Evolutionary conservation across 1,140 invertebrate genomes (phyloP).

Genomic region (Lanistes nyassanus): DNA sequence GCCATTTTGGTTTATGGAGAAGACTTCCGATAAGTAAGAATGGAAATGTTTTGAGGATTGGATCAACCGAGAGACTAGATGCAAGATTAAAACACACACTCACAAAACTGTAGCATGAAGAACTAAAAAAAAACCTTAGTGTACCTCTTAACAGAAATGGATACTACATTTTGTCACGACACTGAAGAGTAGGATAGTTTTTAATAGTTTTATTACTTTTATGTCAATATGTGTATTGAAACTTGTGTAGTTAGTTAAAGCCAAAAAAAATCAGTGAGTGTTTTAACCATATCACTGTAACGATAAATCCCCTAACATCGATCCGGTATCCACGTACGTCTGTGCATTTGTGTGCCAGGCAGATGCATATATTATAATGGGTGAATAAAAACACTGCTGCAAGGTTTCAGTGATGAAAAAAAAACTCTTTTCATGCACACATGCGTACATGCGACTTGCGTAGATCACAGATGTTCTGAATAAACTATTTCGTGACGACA

Average conservation of each 20-base stretch:
- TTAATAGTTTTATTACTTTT: not conserved
- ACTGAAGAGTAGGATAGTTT: not conserved
- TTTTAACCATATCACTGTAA: not conserved
- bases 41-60: not conserved
- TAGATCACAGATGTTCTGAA: no score
- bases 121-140: no score
- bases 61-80: not conserved
- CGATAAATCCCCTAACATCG: not conserved
- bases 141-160: no score
- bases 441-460: no score
- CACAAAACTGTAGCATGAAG: no score
- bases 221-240: not conserved
- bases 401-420: no score
- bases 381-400: no score
- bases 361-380: no score
- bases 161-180: not conserved
- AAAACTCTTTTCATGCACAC: no score
- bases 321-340: not conserved
- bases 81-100: not conserved
- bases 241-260: not conserved
- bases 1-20: constrained; percentile 35
- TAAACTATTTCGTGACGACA: no score
- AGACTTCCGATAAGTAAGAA: not conserved
- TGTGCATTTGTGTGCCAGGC: constrained; percentile 7
- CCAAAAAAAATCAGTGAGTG: constrained; percentile 4